Percentiles rank a stretch among this genome's conserved stretches.
Conservation (phyloP, 2,888 invertebrate species). For the Drosophila pegasa region DNA sequence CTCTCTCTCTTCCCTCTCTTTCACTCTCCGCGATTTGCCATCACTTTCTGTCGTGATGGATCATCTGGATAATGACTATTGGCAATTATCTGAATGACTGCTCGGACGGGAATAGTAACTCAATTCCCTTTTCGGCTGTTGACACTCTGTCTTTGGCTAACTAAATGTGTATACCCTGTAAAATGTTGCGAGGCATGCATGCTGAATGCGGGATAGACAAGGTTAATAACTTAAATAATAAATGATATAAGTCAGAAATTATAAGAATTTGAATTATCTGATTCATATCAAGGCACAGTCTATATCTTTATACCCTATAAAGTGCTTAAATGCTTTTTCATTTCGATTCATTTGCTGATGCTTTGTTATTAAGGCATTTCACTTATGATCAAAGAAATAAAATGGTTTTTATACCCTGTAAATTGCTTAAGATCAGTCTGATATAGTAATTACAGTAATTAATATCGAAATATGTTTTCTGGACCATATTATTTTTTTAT, state of each 20-base stretch:
- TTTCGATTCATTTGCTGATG: too few relatives aligned
- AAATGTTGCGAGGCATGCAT: neutral
- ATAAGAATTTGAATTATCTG: neutral
- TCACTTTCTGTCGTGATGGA: conserved; percentile 18
- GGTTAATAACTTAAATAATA: neutral
- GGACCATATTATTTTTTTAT: too few relatives aligned
- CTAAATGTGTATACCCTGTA: neutral
- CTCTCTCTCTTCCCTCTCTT: neutral
- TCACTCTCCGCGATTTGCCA: neutral
- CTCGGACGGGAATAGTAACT: conserved; percentile 5
- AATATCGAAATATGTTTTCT: too few relatives aligned
- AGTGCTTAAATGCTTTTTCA: neutral
- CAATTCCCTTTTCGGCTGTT: neutral
- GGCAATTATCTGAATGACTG: conserved; percentile 44
- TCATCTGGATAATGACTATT: conserved; percentile 40
- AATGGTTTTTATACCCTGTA: neutral
- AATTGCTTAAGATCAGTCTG: too few relatives aligned
- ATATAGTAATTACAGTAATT: too few relatives aligned
- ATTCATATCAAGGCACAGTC: too few relatives aligned
- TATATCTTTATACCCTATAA: neutral
- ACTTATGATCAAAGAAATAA: too few relatives aligned
- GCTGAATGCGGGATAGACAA: neutral
- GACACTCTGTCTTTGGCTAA: neutral
- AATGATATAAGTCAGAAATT: neutral
- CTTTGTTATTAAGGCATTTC: too few relatives aligned